These are phyloP conservation scores for Gobionotothen gibberifrons DNA, from an alignment of 2,797 vertebrate species.

Conservation along the genomic window DNA sequence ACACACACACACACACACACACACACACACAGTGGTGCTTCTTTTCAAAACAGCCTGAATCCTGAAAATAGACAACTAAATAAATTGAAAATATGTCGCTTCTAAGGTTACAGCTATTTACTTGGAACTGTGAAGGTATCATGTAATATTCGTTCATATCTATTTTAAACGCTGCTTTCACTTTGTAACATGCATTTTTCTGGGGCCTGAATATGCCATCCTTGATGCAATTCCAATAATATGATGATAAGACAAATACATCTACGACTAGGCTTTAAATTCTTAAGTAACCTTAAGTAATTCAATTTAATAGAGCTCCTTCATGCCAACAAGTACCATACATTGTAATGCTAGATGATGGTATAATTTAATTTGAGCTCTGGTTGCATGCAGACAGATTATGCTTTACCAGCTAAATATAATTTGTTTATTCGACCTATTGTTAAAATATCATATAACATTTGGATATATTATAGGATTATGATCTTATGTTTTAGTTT, in stretches of 20 bases:
- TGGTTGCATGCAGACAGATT: neutral
- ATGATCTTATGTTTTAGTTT: too few species aligned
- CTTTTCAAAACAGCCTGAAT: constrained; percentile 52
- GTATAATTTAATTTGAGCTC: constrained; percentile 12
- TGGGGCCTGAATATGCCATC: constrained; percentile 18
- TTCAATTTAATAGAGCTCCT: constrained; percentile 34
- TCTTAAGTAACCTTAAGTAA: constrained; percentile 30
- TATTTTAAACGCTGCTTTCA: constrained; percentile 38
- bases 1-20: constrained; percentile 17
- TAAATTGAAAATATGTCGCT: neutral
- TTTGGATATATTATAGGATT: neutral
- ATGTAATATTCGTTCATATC: constrained; percentile 19
- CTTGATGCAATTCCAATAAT: constrained; percentile 29
- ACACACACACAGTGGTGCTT: constrained; percentile 9
- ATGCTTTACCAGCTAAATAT: constrained; percentile 12
- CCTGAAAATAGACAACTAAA: neutral
- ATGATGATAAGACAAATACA: constrained; percentile 22
- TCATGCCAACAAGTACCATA: constrained; percentile 15
- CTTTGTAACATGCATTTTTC: constrained; percentile 5
- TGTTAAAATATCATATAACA: neutral
- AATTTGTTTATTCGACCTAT: neutral
- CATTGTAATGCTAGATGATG: constrained; percentile 11
- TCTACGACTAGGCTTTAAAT: constrained; percentile 17
- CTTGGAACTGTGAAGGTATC: constrained; percentile 13
- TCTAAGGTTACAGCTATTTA: constrained; percentile 41